These are phyloP conservation scores for Sphinx pinastri DNA, from an alignment of 2,888 invertebrate species.

Conservation along the genomic window DNA sequence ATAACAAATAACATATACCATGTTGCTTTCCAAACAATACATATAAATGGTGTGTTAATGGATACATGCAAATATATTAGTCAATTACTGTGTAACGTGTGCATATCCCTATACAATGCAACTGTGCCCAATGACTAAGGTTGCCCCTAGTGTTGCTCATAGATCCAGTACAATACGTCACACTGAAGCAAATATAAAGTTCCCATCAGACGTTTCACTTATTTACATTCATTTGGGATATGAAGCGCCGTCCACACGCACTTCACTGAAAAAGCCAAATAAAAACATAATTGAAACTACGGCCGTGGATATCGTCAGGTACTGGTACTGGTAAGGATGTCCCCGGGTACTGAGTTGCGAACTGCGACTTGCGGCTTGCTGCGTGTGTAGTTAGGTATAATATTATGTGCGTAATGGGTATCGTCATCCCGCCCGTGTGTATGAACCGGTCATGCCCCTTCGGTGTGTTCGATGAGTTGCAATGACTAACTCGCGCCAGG, in stretches of 20 bases:
- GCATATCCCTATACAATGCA: slow-evolving; percentile 81
- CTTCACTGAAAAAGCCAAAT: slow-evolving; percentile 74
- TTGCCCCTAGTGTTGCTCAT: slow-evolving; percentile 63
- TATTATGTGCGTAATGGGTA: slow-evolving; percentile 46
- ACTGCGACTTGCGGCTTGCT: not conserved
- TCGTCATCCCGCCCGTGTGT: slow-evolving; percentile 52
- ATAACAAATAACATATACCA: slow-evolving; percentile 1
- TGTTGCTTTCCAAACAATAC: slow-evolving; percentile 32
- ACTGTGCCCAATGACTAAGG: slow-evolving; percentile 81
- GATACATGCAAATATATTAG: slow-evolving; percentile 59
- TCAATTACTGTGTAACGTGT: slow-evolving; percentile 65
- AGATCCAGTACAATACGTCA: slow-evolving; percentile 76
- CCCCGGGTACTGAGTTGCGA: slow-evolving; percentile 34
- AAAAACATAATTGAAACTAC: slow-evolving; percentile 59
- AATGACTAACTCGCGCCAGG: slow-evolving; percentile 52
- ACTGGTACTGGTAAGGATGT: slow-evolving; percentile 33
- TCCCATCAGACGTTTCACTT: slow-evolving; percentile 58
- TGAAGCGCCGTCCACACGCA: slow-evolving; percentile 74
- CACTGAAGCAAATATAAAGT: slow-evolving; percentile 81
- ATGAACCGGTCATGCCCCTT: slow-evolving; percentile 58
- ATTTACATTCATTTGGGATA: slow-evolving; percentile 71
- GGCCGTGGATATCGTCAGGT: slow-evolving; percentile 52
- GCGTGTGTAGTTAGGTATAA: slow-evolving; percentile 54
- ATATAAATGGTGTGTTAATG: slow-evolving; percentile 44
- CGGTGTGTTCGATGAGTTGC: slow-evolving; percentile 61